These are phyloP conservation scores for Gymnosoma rotundatum DNA, from an alignment of 2,888 invertebrate species.

Conservation along the genomic window DNA sequence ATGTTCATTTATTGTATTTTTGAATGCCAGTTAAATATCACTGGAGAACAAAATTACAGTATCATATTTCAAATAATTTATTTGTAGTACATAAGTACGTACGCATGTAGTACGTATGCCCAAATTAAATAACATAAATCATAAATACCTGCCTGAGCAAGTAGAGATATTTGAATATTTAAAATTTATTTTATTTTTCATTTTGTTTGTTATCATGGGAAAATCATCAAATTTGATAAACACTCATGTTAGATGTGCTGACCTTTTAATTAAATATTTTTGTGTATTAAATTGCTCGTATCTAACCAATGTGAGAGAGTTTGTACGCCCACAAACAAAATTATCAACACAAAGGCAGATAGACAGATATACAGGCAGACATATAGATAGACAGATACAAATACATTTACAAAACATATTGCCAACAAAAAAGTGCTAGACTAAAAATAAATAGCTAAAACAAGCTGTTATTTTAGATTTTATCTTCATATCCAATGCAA, in stretches of 20 bases:
- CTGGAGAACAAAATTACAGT: too few relatives aligned
- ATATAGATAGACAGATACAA: not conserved
- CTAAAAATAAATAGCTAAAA: conserved; percentile 41
- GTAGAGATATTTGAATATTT: conserved; percentile 17
- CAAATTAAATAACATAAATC: conserved; percentile 15
- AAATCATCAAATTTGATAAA: conserved; percentile 64
- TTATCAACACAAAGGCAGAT: not conserved
- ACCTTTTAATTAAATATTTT: conserved; percentile 66
- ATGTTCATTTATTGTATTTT: too few relatives aligned
- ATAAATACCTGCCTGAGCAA: conserved; percentile 6
- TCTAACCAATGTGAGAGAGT: conserved; percentile 23
- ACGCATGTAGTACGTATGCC: not conserved
- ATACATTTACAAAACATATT: conserved; percentile 10
- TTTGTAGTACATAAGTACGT: not conserved
- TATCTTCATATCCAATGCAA: conserved; percentile 29
- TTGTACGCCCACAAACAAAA: conserved; percentile 53
- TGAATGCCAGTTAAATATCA: too few relatives aligned
- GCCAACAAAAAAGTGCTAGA: not conserved
- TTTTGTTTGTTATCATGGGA: conserved; percentile 60
- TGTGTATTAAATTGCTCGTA: conserved; percentile 59
- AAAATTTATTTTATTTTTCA: conserved; percentile 20
- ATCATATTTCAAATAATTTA: not conserved
- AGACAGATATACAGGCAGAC: not conserved
- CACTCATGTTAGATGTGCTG: conserved; percentile 53
- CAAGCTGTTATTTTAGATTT: conserved; percentile 28